A percentile compares a stretch with the other conserved stretches of the same genome.
phyloP scores from a whole-genome alignment of 1,140 invertebrate genomes.

The Varroa destructor region DNA sequence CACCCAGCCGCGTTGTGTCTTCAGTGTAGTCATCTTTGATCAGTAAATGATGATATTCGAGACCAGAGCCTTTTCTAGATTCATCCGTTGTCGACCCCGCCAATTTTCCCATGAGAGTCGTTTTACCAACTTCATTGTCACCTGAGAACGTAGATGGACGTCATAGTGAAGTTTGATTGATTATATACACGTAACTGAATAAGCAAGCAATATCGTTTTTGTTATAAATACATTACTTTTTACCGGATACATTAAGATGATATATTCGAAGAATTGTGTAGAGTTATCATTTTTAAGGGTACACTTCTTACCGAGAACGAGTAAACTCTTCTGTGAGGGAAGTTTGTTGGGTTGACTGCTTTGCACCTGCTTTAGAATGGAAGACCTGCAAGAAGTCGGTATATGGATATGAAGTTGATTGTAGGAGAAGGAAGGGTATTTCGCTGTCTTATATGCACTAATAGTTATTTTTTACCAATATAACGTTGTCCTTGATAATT shows the following conservation, averaged over 20 bases:
- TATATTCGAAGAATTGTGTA: no score
- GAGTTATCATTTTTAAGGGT: no score
- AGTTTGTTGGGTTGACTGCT: constrained; percentile 44
- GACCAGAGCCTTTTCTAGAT: constrained; percentile 87
- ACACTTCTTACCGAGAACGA: constrained; percentile 44
- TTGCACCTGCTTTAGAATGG: constrained; percentile 46
- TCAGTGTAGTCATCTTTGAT: constrained; percentile 97
- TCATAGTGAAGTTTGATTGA: neutral
- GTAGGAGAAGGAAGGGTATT: no score
- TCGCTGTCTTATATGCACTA: no score
- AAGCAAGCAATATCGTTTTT: constrained; percentile 19
- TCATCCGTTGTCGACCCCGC: constrained; percentile 63
- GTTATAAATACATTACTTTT: neutral
- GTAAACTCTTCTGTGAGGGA: constrained; percentile 43
- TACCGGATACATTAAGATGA: neutral
- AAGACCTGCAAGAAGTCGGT: constrained; percentile 40
- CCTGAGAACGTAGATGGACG: constrained; percentile 44
- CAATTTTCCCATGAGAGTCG: constrained; percentile 73
- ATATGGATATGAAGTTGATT: no score
- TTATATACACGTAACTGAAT: constrained; percentile 1
- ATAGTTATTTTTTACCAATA: no score
- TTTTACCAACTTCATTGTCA: constrained; percentile 92
- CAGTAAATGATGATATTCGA: constrained; percentile 97
- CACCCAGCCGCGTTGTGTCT: constrained; percentile 41
- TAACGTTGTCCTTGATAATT: no score